Conservation (phyloP, 2,113 vertebrate genomes). For the Paedocypris sp. region DNA sequence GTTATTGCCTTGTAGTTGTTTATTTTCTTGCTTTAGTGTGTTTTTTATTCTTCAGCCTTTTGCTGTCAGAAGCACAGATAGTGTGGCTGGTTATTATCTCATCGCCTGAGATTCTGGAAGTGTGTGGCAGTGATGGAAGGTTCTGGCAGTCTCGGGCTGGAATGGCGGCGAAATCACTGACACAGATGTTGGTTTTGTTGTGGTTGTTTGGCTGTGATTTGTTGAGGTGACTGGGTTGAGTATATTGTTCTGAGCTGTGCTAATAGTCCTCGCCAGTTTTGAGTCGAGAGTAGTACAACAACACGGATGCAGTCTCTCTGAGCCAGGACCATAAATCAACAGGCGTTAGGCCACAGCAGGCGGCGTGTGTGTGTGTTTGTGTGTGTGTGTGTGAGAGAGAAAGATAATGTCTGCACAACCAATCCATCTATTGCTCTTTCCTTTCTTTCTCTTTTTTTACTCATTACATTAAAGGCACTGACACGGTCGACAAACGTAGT, state of each 20-base stretch:
- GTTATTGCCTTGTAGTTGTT: too few relatives aligned
- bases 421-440: slow-evolving; percentile 16
- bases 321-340: slow-evolving; percentile 37
- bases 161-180: not conserved
- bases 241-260: slow-evolving; percentile 23
- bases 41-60: too few relatives aligned
- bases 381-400: not conserved
- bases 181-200: slow-evolving; percentile 1
- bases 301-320: slow-evolving; percentile 29
- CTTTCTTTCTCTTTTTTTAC: not conserved
- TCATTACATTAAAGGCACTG: slow-evolving; percentile 13
- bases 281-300: slow-evolving; percentile 30
- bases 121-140: not conserved
- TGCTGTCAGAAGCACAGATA: too few relatives aligned
- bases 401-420: slow-evolving; percentile 12
- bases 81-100: too few relatives aligned
- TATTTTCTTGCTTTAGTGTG: too few relatives aligned
- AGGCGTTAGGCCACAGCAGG: slow-evolving; percentile 35
- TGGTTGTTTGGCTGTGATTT: not conserved
- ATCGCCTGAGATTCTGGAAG: not conserved
- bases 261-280: slow-evolving; percentile 21
- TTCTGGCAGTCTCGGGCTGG: not conserved
- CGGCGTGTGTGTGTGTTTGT: slow-evolving; percentile 20
- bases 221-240: slow-evolving; percentile 8
- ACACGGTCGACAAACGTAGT: slow-evolving; percentile 19